Base-by-base conservation (phyloP, 2,797 vertebrate genomes). In the Sebastes hubbsi region DNA sequence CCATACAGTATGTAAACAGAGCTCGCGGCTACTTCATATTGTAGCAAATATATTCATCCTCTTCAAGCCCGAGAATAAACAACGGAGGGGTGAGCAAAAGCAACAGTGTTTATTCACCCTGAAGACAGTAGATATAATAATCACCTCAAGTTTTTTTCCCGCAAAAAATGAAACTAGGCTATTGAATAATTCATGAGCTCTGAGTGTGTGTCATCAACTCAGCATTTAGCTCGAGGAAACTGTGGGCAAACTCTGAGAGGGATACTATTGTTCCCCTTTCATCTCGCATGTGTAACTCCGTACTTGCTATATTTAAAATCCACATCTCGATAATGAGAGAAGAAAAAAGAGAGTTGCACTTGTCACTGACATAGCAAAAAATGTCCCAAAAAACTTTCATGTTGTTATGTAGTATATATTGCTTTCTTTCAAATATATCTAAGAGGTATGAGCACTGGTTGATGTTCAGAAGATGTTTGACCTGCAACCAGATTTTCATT, bases 101-200 rank as follows among this genome's bases (percentile, higher is more conserved):
- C 82, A 54, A 54, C 52, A 79, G 81, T 92, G 89, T 94, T 90
- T 93, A 92, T 90, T 93, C 89, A 87, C 83, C 93, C 92, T 80
- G 81, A 90, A 92, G 93, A 92, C 91, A 91, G 87, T 89, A 84
- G 90, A 92, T 94, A 90, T 90, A 94, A 94, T 95, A 92, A 94
- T 94, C 94, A 93, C 91, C 87, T 84, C 73, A 88, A 90, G 84
- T 85, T 89, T 86, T 86, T 85, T 46, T 4, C 14, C 14, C 5
- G n/a, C 55, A 83, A 92, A 89, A 49, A 89, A 91, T 81, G 74
- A 91, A 94, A 92, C 83, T 92, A 93, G 92, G 91, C 91, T 92
- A 59, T 42, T 95, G 89, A 93, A 95, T 94, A 90, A 94, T 93
- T 92, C 87, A 94, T 86, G 78, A 83, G 79, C 64, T 84, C 63